These are phyloP conservation scores for Pseudolaguvia tuberculata DNA, from an alignment of 2,113 vertebrate species.

Conservation along the genomic window DNA sequence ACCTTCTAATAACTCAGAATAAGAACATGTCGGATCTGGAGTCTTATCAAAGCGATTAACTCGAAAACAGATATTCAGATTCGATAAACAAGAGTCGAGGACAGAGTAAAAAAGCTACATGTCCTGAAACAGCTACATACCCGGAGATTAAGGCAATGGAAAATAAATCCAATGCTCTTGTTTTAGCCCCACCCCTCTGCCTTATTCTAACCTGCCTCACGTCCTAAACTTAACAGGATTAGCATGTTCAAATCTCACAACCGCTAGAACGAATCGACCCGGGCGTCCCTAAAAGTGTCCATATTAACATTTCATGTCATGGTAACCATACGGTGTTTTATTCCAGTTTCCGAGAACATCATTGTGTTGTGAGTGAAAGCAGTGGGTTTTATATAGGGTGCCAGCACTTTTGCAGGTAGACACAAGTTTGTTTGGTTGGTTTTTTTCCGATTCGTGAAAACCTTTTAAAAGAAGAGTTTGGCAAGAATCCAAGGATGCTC, in stretches of 20 bases:
- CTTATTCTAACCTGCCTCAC: constrained; percentile 5
- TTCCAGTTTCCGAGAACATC: background rate
- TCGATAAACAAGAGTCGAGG: constrained; percentile 31
- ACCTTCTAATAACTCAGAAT: background rate
- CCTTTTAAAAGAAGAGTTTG: background rate
- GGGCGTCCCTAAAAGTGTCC: background rate
- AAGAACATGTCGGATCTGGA: background rate
- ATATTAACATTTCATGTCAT: background rate
- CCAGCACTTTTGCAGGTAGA: background rate
- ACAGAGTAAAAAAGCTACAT: constrained; percentile 24
- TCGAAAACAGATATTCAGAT: background rate
- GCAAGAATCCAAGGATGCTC: background rate
- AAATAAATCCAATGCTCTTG: constrained; percentile 26
- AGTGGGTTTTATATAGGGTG: background rate
- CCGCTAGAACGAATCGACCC: background rate
- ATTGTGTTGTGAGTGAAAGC: background rate
- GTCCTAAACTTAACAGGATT: background rate
- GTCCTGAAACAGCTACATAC: constrained; percentile 47
- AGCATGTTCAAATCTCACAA: background rate
- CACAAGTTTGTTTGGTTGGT: too few relatives aligned
- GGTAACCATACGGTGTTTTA: background rate
- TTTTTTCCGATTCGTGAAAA: background rate
- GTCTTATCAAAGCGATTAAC: constrained; percentile 5
- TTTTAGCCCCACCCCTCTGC: constrained; percentile 18
- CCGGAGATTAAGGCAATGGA: constrained; percentile 32